A percentile compares a stretch with the other conserved stretches of the same genome.
Conservation (phyloP, 2,113 vertebrate genomes). For the Rissa tridactyla region DNA sequence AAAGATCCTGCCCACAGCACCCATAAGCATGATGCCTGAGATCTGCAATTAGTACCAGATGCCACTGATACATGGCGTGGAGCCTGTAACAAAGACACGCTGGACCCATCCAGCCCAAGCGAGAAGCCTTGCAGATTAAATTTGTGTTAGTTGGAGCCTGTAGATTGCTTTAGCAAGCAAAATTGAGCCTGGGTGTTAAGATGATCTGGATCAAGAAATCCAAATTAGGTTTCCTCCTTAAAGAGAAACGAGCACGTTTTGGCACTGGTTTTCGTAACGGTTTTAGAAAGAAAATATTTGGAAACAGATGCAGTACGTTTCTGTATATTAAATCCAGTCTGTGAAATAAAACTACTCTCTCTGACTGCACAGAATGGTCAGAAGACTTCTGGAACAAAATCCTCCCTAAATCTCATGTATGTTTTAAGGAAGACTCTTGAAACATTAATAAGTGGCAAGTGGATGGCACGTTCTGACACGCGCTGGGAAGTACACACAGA, state of each 20-base stretch:
- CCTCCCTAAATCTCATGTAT: constrained; percentile 15
- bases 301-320: constrained; percentile 38
- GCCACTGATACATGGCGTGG: background rate
- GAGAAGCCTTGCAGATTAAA: constrained; percentile 20
- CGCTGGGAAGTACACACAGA: background rate
- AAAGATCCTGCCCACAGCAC: background rate
- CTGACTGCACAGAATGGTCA: background rate
- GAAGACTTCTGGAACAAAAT: constrained; percentile 32
- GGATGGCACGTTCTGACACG: background rate
- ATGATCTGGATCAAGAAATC: constrained; percentile 30
- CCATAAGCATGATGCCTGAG: background rate
- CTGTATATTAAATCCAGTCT: constrained; percentile 39
- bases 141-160: constrained; percentile 12
- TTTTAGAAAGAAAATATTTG: constrained; percentile 48
- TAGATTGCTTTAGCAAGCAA: constrained; percentile 35
- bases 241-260: constrained; percentile 12
- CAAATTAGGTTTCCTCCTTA: constrained; percentile 25
- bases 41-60: constrained; percentile 3
- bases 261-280: background rate
- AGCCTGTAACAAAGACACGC: background rate
- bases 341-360: constrained; percentile 28
- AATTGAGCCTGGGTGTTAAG: constrained; percentile 38
- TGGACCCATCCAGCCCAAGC: background rate
- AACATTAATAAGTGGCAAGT: background rate
- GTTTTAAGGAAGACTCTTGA: constrained; percentile 44